phyloP scores from a whole-genome alignment of 2,888 invertebrate genomes.

The Trypoxylon attenuatum region DNA sequence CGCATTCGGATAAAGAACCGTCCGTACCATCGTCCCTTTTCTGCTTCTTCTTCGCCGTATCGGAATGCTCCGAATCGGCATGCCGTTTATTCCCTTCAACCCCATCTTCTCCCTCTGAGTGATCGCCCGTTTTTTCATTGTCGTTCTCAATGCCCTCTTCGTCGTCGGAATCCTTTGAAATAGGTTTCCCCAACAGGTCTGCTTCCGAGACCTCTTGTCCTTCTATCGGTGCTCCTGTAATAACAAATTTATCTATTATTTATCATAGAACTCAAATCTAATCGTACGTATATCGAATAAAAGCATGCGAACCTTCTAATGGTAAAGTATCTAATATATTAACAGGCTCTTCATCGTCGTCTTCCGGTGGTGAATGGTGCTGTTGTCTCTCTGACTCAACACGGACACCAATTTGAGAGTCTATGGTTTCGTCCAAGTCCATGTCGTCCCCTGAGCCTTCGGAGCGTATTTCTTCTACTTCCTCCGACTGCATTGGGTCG shows the following conservation, averaged over 20 bases:
- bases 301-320: slow-evolving; percentile 61
- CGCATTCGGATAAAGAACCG: slow-evolving; percentile 71
- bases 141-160: slow-evolving; percentile 67
- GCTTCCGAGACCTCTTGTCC: slow-evolving; percentile 72
- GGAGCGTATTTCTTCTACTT: slow-evolving; percentile 68
- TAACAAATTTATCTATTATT: slow-evolving; percentile 1
- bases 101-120: slow-evolving; percentile 65
- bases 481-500: slow-evolving; percentile 58
- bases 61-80: slow-evolving; percentile 63
- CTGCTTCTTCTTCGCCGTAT: slow-evolving; percentile 67
- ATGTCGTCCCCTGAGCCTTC: slow-evolving; percentile 72
- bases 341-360: slow-evolving; percentile 70
- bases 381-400: slow-evolving; percentile 65
- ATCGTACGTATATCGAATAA: slow-evolving; percentile 1
- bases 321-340: slow-evolving; percentile 72
- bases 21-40: slow-evolving; percentile 70
- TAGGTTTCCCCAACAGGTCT: slow-evolving; percentile 67
- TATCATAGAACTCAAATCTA: not conserved
- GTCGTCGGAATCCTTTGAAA: slow-evolving; percentile 65
- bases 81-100: slow-evolving; percentile 72
- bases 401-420: slow-evolving; percentile 71
- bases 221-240: slow-evolving; percentile 70
- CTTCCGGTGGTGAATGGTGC: slow-evolving; percentile 53
- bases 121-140: slow-evolving; percentile 57
- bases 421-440: slow-evolving; percentile 72